Percentiles rank a stretch among this genome's conserved stretches.
Conservation (phyloP, 1,140 invertebrate species). For the Leptinotarsa defecta region DNA sequence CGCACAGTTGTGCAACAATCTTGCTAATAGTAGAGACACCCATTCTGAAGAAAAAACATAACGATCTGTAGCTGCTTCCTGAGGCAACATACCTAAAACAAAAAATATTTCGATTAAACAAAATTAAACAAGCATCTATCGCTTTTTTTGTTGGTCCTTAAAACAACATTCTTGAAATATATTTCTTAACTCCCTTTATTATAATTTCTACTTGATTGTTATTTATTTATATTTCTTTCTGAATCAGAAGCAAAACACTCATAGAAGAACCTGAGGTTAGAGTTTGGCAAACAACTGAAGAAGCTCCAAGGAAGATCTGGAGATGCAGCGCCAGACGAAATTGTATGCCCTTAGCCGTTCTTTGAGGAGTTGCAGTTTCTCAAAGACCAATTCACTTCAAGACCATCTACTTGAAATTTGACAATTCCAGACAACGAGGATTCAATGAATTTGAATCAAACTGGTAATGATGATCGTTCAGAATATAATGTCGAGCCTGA, state of each 20-base stretch:
- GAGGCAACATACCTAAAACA: neutral
- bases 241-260: neutral
- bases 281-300: neutral
- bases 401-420: too few species aligned
- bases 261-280: neutral
- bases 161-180: too few species aligned
- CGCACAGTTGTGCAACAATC: conserved; percentile 2
- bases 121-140: too few species aligned
- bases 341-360: neutral
- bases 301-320: neutral
- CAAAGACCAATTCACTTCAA: neutral
- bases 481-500: too few species aligned
- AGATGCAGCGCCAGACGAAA: neutral
- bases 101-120: neutral
- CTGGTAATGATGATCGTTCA: too few species aligned
- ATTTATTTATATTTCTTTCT: neutral
- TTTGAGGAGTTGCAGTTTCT: neutral
- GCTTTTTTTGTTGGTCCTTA: too few species aligned
- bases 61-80: neutral
- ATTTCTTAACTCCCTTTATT: too few species aligned
- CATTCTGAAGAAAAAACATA: conserved; percentile 8
- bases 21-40: neutral
- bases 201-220: too few species aligned
- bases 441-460: too few species aligned
- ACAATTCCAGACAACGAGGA: too few species aligned